Evolutionary conservation across 2,888 invertebrate species (phyloP), one percentile per base, ranked within the genome.

Genomic region (Dichetophora obliterata): DNA sequence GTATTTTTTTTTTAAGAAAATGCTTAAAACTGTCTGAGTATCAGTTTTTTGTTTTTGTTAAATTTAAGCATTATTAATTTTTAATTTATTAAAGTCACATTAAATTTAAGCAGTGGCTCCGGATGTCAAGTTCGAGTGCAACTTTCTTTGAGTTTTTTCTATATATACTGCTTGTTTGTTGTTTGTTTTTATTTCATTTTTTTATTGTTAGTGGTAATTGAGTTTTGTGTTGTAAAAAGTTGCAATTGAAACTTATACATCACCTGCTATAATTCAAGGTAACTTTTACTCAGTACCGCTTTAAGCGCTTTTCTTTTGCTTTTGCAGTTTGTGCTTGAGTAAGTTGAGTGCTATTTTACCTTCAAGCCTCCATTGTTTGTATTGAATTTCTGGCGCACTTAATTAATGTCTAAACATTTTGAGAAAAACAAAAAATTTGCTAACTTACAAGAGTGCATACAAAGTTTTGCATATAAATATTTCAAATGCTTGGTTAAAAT

Each of bases 21-120:
- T 31, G 57, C 14, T 57, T 43, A 75, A 68, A 74, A 43, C 71
- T 71, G 37, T 43, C 59, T 65, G 63, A 65, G 31, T 59, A 11
- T 34, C 31, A 43, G 2, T 16, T 5, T 52, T 57, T 70, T 31
- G 24, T 0, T 54, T n/a, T n/a, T n/a, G n/a, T n/a, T 71, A 48
- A 8, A 50, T 50, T 24, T 52, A 9, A 48, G 9, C 50, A 16
- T 65, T 52, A 9, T 14, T 34, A 31, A 9, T 50, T 66, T 34
- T 65, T 74, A 8, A 68, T 63, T 24, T 0, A 78, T 80, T 80
- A 82, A 86, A 87, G 86, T 85, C 81, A 80, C 82, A 81, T 84
- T 82, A 71, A 83, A 82, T 85, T 83, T 82, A 80, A 80, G 82
- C 87, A 86, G 85, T 87, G 86, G 86, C 86, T 87, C 86, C 82